Evolutionary conservation across 2,113 vertebrate genomes (phyloP).

Genomic region (Athene noctua): DNA sequence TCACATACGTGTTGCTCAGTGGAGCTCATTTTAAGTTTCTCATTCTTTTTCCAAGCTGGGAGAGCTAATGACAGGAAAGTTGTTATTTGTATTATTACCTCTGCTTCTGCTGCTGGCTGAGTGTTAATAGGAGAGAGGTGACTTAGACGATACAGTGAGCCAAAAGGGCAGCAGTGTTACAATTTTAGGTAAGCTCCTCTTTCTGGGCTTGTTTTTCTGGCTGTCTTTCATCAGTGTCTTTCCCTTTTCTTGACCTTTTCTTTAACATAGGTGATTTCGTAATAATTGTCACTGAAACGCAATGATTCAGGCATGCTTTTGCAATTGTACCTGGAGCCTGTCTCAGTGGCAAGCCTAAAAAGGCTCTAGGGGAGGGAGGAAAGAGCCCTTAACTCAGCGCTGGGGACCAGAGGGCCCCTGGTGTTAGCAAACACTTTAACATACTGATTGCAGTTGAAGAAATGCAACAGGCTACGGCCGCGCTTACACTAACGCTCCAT

Average conservation of each 20-base stretch:
- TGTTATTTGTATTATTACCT: background rate
- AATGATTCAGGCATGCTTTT: background rate
- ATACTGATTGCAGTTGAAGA: background rate
- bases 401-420: background rate
- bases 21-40: background rate
- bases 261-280: background rate
- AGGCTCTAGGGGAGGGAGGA: background rate
- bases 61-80: background rate
- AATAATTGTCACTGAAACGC: background rate
- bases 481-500: background rate
- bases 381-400: background rate
- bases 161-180: background rate
- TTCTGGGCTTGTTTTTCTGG: background rate
- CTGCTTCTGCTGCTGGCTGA: background rate
- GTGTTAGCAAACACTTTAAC: background rate
- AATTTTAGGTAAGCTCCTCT: background rate
- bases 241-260: background rate
- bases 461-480: background rate
- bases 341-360: background rate
- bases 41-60: background rate
- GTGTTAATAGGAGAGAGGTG: background rate
- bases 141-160: background rate
- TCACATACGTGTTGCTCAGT: accelerated
- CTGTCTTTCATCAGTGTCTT: background rate
- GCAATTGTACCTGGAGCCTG: background rate